Evolutionary conservation across 2,797 vertebrate species (phyloP).

Genomic region (Staurois parvus): DNA sequence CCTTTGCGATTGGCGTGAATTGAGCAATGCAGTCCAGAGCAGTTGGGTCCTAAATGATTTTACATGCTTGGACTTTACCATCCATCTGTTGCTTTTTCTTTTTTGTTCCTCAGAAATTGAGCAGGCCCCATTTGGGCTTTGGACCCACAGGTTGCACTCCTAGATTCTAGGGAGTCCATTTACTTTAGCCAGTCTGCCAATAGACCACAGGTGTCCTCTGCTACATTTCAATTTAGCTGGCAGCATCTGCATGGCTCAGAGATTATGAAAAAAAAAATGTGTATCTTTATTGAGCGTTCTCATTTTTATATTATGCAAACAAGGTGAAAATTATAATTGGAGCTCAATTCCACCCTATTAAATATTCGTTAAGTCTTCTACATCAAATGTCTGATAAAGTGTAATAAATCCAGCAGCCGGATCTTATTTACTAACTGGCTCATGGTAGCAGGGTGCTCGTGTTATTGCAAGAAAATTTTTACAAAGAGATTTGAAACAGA

Average conservation of each 20-base stretch:
- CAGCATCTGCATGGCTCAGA: background rate
- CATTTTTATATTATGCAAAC: slow-evolving; percentile 20
- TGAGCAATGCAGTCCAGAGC: too few relatives aligned
- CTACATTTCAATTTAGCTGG: background rate
- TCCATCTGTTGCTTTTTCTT: too few relatives aligned
- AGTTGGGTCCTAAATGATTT: too few relatives aligned
- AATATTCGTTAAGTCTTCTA: slow-evolving; percentile 30
- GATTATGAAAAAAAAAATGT: background rate
- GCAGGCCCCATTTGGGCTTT: too few relatives aligned
- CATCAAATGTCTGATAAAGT: slow-evolving; percentile 16
- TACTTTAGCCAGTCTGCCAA: too few relatives aligned
- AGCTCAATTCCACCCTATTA: slow-evolving; percentile 28
- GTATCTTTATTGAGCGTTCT: background rate
- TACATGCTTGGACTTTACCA: too few relatives aligned
- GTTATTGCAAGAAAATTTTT: background rate
- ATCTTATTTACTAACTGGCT: slow-evolving; percentile 22
- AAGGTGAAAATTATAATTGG: slow-evolving; percentile 19
- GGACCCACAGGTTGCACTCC: too few relatives aligned
- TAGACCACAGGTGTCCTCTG: slow-evolving; percentile 1
- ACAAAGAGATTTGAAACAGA: slow-evolving; percentile 3
- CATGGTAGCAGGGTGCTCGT: background rate
- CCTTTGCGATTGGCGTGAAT: too few relatives aligned
- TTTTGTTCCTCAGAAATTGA: too few relatives aligned
- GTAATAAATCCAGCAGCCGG: slow-evolving; percentile 5
- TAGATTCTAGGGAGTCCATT: too few relatives aligned